Evolutionary conservation across 2,113 vertebrate genomes (phyloP).

Genomic region (Ammodramus savannarum): DNA sequence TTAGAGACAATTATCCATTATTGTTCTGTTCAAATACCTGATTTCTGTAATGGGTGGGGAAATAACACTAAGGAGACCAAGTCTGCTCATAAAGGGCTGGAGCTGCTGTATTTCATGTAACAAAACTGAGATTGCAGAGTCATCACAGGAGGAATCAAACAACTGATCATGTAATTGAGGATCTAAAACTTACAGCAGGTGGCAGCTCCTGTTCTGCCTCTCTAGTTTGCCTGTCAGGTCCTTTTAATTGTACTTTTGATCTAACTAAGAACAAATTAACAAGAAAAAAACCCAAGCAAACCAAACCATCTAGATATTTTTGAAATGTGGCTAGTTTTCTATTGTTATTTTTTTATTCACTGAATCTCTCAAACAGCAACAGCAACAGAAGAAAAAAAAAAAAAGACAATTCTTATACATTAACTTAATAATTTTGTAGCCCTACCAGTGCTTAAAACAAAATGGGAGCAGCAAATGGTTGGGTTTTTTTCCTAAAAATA

Average conservation of each 20-base stretch:
- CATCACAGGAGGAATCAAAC: not conserved
- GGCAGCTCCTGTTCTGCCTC: not conserved
- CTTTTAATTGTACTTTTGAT: not conserved
- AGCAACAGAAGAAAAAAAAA: not conserved
- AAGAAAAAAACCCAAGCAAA: not conserved
- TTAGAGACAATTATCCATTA: not conserved
- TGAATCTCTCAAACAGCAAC: not conserved
- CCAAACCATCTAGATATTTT: not conserved
- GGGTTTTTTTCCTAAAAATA: fast-evolving
- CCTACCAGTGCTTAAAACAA: not conserved
- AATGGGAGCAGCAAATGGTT: not conserved
- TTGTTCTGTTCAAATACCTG: not conserved
- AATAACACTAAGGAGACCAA: not conserved
- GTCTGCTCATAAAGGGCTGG: not conserved
- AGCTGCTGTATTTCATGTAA: not conserved
- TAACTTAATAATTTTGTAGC: not conserved
- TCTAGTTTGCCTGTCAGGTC: not conserved
- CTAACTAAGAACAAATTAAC: not conserved
- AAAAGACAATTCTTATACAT: not conserved
- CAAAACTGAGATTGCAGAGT: not conserved
- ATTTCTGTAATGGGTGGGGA: not conserved
- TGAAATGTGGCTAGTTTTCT: not conserved
- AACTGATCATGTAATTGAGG: not conserved
- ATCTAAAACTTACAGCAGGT: not conserved
- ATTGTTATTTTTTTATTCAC: not conserved